Evolutionary conservation across 2,113 vertebrate genomes (phyloP).

Genomic region (Nycticorax nycticorax): DNA sequence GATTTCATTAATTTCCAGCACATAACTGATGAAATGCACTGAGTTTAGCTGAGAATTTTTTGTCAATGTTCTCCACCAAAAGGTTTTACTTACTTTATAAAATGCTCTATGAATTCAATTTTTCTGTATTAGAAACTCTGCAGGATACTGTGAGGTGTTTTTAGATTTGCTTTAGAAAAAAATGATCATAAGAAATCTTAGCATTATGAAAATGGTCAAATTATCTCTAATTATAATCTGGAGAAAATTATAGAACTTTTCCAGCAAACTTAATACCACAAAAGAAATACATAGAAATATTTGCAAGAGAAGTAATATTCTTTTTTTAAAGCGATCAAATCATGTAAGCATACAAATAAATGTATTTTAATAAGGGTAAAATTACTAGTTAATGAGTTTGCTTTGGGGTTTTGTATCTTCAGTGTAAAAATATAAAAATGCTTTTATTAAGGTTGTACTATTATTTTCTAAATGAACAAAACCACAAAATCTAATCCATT

Average conservation of each 20-base stretch:
- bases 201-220: conserved; percentile 77
- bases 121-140: conserved; percentile 57
- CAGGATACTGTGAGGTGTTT: conserved; percentile 50
- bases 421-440: conserved; percentile 80
- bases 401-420: conserved; percentile 84
- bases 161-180: conserved; percentile 63
- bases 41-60: conserved; percentile 12
- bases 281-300: conserved; percentile 74
- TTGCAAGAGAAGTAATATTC: conserved; percentile 78
- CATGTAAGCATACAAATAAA: conserved; percentile 85
- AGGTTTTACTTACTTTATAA: conserved; percentile 45
- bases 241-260: conserved; percentile 78
- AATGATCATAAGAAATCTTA: conserved; percentile 65
- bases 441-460: conserved; percentile 82
- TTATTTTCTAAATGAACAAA: conserved; percentile 83
- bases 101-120: conserved; percentile 1
- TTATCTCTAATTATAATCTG: conserved; percentile 81
- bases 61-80: neutral
- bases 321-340: conserved; percentile 78
- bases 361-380: conserved; percentile 87
- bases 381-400: conserved; percentile 88
- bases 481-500: conserved; percentile 75
- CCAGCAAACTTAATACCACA: conserved; percentile 63
- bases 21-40: neutral
- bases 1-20: conserved; percentile 21